phyloP scores from a whole-genome alignment of 2,113 vertebrate genomes.

The Uropsilus gracilis region DNA sequence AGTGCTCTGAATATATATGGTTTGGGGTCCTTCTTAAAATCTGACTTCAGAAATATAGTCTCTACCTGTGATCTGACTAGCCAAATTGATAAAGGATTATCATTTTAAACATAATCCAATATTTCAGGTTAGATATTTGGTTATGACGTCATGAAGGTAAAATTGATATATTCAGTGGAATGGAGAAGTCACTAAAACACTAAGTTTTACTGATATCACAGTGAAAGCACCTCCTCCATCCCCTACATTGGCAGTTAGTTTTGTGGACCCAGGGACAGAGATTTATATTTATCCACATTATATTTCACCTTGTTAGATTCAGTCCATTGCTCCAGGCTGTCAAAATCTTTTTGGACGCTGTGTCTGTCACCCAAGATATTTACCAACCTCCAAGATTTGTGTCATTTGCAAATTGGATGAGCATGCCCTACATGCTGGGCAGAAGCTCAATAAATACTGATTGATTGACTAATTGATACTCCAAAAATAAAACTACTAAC shows the following conservation, averaged over 20 bases:
- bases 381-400: constrained; percentile 47
- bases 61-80: not conserved
- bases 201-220: not conserved
- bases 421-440: not conserved
- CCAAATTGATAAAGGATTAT: constrained; percentile 3
- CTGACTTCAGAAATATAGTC: not conserved
- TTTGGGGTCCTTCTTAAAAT: not conserved
- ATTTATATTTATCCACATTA: constrained; percentile 9
- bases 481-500: constrained; percentile 47
- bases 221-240: not conserved
- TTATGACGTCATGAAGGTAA: not conserved
- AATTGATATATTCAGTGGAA: not conserved
- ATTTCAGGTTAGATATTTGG: not conserved
- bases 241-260: not conserved
- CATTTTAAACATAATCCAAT: not conserved
- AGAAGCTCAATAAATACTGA: constrained; percentile 40
- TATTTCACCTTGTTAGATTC: constrained; percentile 51
- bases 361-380: constrained; percentile 36
- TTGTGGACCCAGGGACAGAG: not conserved
- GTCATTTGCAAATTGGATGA: constrained; percentile 70
- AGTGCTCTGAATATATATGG: not conserved
- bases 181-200: not conserved
- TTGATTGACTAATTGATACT: constrained; percentile 56
- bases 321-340: constrained; percentile 43
- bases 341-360: constrained; percentile 56